Percentiles rank a stretch among this genome's conserved stretches.
Conservation (phyloP, 2,113 vertebrate species). For the Gallinago jamesoni region DNA sequence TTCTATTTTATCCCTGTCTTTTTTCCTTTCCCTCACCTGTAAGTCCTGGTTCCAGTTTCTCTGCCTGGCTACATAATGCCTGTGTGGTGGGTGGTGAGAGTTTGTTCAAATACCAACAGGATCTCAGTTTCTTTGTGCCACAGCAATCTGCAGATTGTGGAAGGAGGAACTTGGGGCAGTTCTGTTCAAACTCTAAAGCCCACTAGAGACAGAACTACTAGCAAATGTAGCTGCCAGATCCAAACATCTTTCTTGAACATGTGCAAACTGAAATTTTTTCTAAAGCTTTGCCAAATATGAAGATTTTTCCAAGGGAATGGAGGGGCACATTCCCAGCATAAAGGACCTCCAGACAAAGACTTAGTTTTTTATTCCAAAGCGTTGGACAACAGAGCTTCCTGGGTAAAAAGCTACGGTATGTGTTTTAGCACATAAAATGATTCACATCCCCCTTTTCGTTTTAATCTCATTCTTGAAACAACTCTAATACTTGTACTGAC, state of each 20-base stretch:
- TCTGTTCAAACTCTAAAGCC: background rate
- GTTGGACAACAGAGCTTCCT: background rate
- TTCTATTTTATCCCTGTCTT: background rate
- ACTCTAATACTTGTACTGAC: background rate
- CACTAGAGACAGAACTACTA: background rate
- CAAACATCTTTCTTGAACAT: background rate
- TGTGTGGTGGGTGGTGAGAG: background rate
- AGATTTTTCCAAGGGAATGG: background rate
- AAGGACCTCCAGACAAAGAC: background rate
- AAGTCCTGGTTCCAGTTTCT: background rate
- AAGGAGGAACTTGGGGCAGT: background rate
- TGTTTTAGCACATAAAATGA: background rate
- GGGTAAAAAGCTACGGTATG: background rate
- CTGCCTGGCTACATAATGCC: background rate
- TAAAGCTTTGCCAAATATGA: background rate
- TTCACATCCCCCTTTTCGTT: background rate
- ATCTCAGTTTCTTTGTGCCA: background rate
- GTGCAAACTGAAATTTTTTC: background rate
- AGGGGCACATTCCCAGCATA: background rate
- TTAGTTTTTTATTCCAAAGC: background rate
- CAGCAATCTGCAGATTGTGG: background rate
- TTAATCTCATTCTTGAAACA: background rate
- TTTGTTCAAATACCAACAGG: background rate
- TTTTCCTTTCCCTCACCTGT: background rate
- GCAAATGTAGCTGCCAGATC: background rate